phyloP scores from a whole-genome alignment of 2,797 vertebrate species.

The Hipposideros larvatus region DNA sequence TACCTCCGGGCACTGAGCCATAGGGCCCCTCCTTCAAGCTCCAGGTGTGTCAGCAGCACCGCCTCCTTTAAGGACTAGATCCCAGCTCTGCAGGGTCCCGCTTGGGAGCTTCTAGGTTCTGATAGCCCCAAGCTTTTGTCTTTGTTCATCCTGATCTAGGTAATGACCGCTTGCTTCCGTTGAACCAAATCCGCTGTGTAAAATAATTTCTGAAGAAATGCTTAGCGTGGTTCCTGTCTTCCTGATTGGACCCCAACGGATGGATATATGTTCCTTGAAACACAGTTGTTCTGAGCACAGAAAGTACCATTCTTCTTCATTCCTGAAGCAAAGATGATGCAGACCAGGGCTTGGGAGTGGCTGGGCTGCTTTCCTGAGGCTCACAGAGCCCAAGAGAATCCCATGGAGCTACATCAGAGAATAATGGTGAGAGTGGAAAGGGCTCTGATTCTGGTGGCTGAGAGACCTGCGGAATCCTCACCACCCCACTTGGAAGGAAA shows the following conservation, averaged over 20 bases:
- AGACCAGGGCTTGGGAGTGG: not conserved
- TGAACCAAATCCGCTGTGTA: not conserved
- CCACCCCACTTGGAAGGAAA: not conserved
- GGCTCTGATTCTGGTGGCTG: not conserved
- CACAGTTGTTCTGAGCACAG: not conserved
- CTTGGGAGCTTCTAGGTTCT: not conserved
- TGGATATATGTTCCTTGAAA: not conserved
- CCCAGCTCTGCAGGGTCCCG: not conserved
- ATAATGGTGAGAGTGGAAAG: not conserved
- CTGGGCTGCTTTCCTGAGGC: not conserved
- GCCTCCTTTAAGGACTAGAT: not conserved
- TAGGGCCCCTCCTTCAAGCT: not conserved
- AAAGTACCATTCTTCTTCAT: accelerated
- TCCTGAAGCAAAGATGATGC: not conserved
- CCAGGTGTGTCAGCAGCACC: not conserved
- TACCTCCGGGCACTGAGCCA: not conserved
- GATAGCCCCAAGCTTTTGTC: not conserved
- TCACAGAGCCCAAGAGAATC: not conserved
- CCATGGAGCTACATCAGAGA: not conserved
- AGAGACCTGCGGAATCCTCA: not conserved
- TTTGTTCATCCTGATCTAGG: not conserved
- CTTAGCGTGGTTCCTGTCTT: not conserved
- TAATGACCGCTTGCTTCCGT: not conserved
- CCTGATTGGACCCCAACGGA: not conserved
- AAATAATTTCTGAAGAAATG: slow-evolving; percentile 1